Evolutionary conservation across 2,797 vertebrate species (phyloP).

Genomic region (Macrochelys suwanniensis): DNA sequence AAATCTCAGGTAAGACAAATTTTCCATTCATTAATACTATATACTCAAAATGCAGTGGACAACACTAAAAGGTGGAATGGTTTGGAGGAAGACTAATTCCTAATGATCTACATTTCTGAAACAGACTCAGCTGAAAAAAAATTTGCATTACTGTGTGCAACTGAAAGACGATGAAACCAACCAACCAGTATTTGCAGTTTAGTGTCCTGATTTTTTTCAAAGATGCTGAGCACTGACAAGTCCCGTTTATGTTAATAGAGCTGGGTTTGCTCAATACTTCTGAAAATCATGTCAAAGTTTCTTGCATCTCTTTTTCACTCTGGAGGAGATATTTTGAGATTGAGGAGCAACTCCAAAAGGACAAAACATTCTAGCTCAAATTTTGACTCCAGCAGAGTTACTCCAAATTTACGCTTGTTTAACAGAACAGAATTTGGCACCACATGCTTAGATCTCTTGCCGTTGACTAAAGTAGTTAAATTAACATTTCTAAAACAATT

Average conservation of each 20-base stretch:
- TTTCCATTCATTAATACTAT: conserved; percentile 5
- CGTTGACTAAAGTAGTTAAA: conserved; percentile 56
- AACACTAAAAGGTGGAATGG: conserved; percentile 15
- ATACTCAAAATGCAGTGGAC: conserved; percentile 1
- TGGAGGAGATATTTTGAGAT: not conserved
- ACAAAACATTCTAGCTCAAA: not conserved
- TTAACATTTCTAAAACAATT: conserved; percentile 62
- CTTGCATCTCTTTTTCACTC: conserved; percentile 8
- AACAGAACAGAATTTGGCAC: conserved; percentile 4
- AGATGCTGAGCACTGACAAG: not conserved
- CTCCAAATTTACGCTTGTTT: not conserved
- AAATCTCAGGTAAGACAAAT: conserved; percentile 60
- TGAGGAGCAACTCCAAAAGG: not conserved
- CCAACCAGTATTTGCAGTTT: not conserved
- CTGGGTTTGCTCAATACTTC: not conserved
- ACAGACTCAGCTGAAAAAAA: not conserved
- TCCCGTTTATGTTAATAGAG: not conserved
- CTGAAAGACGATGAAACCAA: not conserved
- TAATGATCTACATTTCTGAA: conserved; percentile 19
- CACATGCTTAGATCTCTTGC: conserved; percentile 55
- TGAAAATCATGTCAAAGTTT: not conserved
- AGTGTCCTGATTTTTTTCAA: conserved; percentile 1
- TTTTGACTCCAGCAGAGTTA: not conserved
- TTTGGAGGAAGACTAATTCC: conserved; percentile 12
- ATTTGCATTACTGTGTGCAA: not conserved